A percentile compares a stretch with the other conserved stretches of the same genome.
Conservation (phyloP, 2,113 vertebrate species). For the Strix aluco region DNA sequence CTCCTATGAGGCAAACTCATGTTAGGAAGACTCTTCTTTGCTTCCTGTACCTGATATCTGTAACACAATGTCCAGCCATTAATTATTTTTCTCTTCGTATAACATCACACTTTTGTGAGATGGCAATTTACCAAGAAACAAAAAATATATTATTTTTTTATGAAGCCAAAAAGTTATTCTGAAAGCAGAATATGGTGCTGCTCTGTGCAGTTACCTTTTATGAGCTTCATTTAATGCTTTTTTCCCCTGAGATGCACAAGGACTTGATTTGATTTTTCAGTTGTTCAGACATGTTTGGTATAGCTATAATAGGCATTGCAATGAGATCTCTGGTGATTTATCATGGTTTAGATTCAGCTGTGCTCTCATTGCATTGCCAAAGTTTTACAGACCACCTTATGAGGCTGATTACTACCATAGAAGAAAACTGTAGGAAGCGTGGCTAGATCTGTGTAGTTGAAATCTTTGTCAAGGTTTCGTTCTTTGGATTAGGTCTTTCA, state of each 20-base stretch:
- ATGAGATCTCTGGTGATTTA: not conserved
- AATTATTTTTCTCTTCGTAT: not conserved
- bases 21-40: not conserved
- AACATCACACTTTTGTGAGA: not conserved
- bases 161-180: not conserved
- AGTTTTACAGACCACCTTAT: constrained; percentile 2
- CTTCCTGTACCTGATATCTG: not conserved
- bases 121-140: not conserved
- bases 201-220: not conserved
- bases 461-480: not conserved
- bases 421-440: not conserved
- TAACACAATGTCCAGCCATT: not conserved
- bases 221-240: not conserved
- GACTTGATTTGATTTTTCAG: constrained; percentile 27
- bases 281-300: not conserved
- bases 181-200: not conserved
- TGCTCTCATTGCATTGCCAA: not conserved
- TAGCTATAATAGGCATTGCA: not conserved
- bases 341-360: not conserved
- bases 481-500: not conserved
- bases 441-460: not conserved
- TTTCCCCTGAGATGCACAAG: not conserved
- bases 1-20: not conserved
- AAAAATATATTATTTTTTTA: not conserved
- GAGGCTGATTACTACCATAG: not conserved